Base-by-base conservation (phyloP, 2,888 invertebrate genomes). In the Synanthedon myopaeformis region DNA sequence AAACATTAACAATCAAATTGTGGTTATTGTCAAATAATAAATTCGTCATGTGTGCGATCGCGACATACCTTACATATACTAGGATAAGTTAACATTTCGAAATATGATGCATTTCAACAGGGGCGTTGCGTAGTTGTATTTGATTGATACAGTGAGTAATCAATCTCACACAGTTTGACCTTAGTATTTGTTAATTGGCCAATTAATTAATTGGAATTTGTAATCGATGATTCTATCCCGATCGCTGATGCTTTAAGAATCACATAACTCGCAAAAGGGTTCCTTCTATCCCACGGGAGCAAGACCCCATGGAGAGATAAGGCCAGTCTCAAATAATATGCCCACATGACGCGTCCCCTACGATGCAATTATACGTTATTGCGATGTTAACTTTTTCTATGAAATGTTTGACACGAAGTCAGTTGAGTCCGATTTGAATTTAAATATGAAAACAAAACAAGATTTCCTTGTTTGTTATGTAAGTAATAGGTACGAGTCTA, bases 111-210 rank as follows among this genome's bases (percentile, higher is more conserved):
- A 71, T 81, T 82, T 73, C 81, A 76, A 76, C 69, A 72, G 65
- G 57, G 68, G 35, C 35, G 68, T 80, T 82, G 79, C 78, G 78
- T 70, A 69, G 76, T 73, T 75, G 76, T 74, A 74, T 80, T 79
- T 79, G 82, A 83, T 82, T 82, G 80, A 84, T 84, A 81, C 70
- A 77, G 76, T 76, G 76, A 70, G 78, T 82, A 82, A 82, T 77
- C 82, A 82, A 82, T 83, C 80, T 82, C 74, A 72, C 72, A 72
- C 73, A 66, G 59, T 58, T 61, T 17, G 70, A 76, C 72, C 76
- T 74, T 63, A 69, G 69, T 66, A 72, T 67, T 66, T 66, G 58
- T 60, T 63, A 67, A 69, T 68, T 69, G 62, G 61, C 58, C 45
- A 45, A 12, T 45, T 45, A 45, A 45, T 45, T 45, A 45, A 45